Base-by-base conservation (phyloP, 2,888 invertebrate species). In the Thera obeliscata region DNA sequence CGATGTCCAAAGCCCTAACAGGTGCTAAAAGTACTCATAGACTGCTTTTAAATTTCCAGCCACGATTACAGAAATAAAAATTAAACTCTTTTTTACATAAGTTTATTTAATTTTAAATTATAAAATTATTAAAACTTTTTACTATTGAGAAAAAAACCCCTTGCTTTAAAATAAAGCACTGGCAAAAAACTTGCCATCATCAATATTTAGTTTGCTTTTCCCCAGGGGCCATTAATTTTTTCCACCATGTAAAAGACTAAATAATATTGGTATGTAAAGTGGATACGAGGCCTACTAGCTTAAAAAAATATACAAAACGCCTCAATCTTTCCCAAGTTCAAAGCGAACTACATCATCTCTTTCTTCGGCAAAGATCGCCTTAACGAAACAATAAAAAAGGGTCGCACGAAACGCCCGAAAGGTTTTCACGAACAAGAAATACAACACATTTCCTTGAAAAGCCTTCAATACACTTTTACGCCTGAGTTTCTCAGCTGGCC, bases 401-500 rank as follows among this genome's bases (percentile, higher is more conserved):
- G 60, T 69, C 67, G n/a, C 64, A 58, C 61, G 49, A 54, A 60
- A 41, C 41, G 61, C 63, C 67, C 33, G 54, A 73, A 71, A 70
- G 72, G 73, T 71, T 74, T 71, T 71, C 62, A 67, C 64, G 61
- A 67, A 60, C 64, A 65, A 69, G 70, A 74, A 74, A 73, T 70
- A 68, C 71, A 67, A 65, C 69, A 74, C 73, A 69, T 69, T 66
- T 68, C 67, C 73, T 72, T 69, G 59, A 71, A 71, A 74, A 74
- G 74, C 67, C 74, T 73, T 73, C 78, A 69, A 76, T 75, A 77
- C 75, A 75, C 71, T 79, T 79, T 79, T 77, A 77, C 75, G 72
- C 66, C 56, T 68, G 63, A 67, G 66, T 74, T 77, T 78, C 77
- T 75, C 67, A 59, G 59, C 56, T 63, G 73, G 49, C 62, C 73